Conservation (phyloP, 2,113 vertebrate species). For the Plestiodon gilberti region DNA sequence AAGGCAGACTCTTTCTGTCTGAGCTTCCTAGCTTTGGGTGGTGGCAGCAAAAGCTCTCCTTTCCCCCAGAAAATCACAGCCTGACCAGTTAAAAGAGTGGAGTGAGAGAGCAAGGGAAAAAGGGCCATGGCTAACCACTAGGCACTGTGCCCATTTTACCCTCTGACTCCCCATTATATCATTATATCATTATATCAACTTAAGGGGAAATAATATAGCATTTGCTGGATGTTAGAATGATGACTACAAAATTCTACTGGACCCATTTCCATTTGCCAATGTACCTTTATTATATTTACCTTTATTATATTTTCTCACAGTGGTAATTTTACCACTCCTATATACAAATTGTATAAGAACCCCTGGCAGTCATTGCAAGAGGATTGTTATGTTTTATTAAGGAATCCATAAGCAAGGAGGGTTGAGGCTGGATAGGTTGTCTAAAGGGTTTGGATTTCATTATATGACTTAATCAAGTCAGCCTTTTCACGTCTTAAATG, state of each 20-base stretch:
- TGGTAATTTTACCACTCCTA: slow-evolving; percentile 10
- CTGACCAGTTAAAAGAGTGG: too few species aligned
- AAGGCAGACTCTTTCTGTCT: too few species aligned
- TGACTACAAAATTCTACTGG: neutral
- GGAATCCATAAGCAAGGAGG: neutral
- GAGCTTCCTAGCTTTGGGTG: too few species aligned
- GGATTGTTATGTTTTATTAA: slow-evolving; percentile 3
- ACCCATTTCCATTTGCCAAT: slow-evolving; percentile 13
- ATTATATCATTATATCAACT: too few species aligned
- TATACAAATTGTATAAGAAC: neutral
- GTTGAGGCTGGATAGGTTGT: neutral
- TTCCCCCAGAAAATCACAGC: too few species aligned
- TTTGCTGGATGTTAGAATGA: neutral
- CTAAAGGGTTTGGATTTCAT: slow-evolving; percentile 23
- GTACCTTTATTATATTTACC: neutral
- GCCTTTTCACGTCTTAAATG: neutral
- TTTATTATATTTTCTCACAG: slow-evolving; percentile 4
- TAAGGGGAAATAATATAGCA: neutral
- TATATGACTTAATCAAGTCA: slow-evolving; percentile 6
- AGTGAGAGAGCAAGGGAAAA: too few species aligned
- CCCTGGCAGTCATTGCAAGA: slow-evolving; percentile 9
- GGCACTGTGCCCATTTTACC: too few species aligned
- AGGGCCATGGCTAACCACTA: too few species aligned
- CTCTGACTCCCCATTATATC: too few species aligned
- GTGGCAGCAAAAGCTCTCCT: too few species aligned